phyloP scores from a whole-genome alignment of 2,113 vertebrate genomes.

The Paralichthys olivaceus region DNA sequence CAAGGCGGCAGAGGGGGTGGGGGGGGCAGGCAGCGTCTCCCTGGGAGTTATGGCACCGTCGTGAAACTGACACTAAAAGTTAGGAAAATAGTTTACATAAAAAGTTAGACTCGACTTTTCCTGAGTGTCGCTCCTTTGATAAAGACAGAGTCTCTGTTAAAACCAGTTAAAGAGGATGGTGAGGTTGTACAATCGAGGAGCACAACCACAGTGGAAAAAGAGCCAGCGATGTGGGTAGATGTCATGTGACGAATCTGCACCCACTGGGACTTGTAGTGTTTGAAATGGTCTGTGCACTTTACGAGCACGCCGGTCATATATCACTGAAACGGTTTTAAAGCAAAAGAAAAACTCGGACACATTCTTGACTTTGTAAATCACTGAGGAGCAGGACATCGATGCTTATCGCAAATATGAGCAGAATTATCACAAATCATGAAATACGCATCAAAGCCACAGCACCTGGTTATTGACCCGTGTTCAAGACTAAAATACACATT shows the following conservation, averaged over 20 bases:
- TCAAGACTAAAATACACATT: neutral
- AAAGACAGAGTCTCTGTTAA: conserved; percentile 9
- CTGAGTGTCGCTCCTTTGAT: conserved; percentile 9
- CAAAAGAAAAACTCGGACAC: neutral
- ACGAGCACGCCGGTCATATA: neutral
- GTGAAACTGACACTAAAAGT: conserved; percentile 45
- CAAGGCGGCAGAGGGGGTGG: conserved; percentile 36
- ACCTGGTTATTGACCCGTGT: neutral
- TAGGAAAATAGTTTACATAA: conserved; percentile 26
- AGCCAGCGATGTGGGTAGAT: conserved; percentile 31
- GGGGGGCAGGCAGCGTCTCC: neutral
- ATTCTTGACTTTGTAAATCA: neutral
- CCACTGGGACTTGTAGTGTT: neutral
- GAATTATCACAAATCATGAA: neutral
- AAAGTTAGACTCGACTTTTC: neutral
- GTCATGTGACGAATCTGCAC: conserved; percentile 11
- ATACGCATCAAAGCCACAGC: neutral
- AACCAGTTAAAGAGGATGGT: conserved; percentile 34
- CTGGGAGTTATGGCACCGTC: conserved; percentile 15
- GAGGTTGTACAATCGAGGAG: conserved; percentile 21
- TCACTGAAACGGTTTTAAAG: neutral
- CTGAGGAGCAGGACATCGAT: neutral
- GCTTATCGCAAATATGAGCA: neutral
- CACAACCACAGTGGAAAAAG: conserved; percentile 26
- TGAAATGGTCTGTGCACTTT: neutral